Evolutionary conservation across 2,797 vertebrate genomes (phyloP), one percentile per base, ranked within the genome.

Genomic region (Rachycentron canadum): DNA sequence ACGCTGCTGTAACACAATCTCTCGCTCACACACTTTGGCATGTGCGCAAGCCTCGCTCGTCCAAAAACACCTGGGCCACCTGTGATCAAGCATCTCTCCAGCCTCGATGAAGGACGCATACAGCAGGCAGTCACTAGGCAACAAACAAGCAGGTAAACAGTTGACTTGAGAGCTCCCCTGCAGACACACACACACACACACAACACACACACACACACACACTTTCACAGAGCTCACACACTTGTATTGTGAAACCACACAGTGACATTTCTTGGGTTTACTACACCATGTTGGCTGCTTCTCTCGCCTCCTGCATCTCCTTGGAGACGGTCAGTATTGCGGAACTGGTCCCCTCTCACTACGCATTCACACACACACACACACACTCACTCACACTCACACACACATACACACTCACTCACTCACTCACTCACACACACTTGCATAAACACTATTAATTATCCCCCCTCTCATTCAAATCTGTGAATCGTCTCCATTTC

Each of bases 261-360:
- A 68, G 50, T 76, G 87, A 78, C 76, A 83, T 59, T 76, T 85
- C 53, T 79, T 67, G 68, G 73, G 69, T 74, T 79, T 73, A 55
- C 85, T 81, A 78, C 67, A 56, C 74, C 79, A 72, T 68, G 74
- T 19, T 69, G 82, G 78, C 88, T 86, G 86, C 69, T 89, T 85
- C 63, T 69, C 78, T 86, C 19, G 49, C 79, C 83, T 88, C 78
- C 80, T 76, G 80, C 57, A 79, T 92, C 88, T 86, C 92, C 91
- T 76, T 89, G 88, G 91, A 92, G 91, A 90, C 78, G 7, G 75
- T 57, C 68, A 72, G 75, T 63, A 23, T 67, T 70, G 77, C 76
- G 73, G 66, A 45, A 47, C 55, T 40, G 69, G 26, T 40, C 38
- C 41, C 7, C 5, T 25, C 47, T 10, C 53, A 52, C 36, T 59